Evolutionary conservation across 2,797 vertebrate species (phyloP).

Genomic region (Microcaecilia unicolor): DNA sequence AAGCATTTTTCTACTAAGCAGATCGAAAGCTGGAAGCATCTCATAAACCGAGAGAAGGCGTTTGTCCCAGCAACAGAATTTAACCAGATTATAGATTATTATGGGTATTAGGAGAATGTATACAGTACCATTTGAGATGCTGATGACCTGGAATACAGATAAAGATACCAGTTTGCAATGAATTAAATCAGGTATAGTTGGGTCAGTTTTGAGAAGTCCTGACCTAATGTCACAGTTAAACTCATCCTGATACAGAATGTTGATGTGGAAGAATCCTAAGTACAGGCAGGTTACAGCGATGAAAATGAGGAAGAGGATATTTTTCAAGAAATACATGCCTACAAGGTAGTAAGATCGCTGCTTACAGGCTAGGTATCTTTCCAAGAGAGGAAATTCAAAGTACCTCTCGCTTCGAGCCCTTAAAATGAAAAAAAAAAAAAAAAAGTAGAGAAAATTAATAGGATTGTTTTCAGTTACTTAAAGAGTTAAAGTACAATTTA

Average conservation of each 20-base stretch:
- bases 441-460: too few relatives aligned
- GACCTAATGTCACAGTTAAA: slow-evolving; percentile 86
- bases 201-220: slow-evolving; percentile 66
- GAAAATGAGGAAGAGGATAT: slow-evolving; percentile 79
- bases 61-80: slow-evolving; percentile 88
- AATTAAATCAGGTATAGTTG: slow-evolving; percentile 61
- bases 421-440: not conserved
- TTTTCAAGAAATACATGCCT: slow-evolving; percentile 78
- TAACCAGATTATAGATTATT: slow-evolving; percentile 76
- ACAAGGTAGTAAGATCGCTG: slow-evolving; percentile 78
- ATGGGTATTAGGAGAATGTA: slow-evolving; percentile 76
- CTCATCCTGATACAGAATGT: slow-evolving; percentile 81
- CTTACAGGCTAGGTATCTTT: slow-evolving; percentile 86
- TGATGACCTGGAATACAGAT: slow-evolving; percentile 83
- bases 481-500: too few relatives aligned
- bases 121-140: slow-evolving; percentile 65
- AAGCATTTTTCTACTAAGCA: slow-evolving; percentile 76
- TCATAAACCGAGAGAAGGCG: slow-evolving; percentile 83
- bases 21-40: slow-evolving; percentile 83
- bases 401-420: slow-evolving; percentile 83
- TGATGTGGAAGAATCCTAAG: slow-evolving; percentile 83
- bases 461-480: too few relatives aligned
- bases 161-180: slow-evolving; percentile 84
- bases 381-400: slow-evolving; percentile 91
- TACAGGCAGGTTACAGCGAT: slow-evolving; percentile 81